A percentile compares a stretch with the other conserved stretches of the same genome.
phyloP scores from a whole-genome alignment of 2,888 invertebrate genomes.

The Trileptium ribeirensis region DNA sequence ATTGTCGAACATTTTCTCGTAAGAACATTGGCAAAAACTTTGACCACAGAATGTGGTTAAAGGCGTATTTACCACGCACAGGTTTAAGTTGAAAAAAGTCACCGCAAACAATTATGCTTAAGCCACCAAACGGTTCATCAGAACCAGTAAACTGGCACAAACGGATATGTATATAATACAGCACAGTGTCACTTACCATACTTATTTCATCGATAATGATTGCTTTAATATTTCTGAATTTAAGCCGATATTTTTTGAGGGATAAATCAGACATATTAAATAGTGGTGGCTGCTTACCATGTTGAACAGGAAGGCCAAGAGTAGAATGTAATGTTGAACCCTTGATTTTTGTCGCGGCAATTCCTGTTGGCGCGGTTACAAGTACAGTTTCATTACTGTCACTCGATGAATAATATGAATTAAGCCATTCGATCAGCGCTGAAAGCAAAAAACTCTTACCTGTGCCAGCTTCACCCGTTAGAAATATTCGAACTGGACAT shows the following conservation, averaged over 20 bases:
- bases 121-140: neutral
- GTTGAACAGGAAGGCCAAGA: too few relatives aligned
- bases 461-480: too few relatives aligned
- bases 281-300: too few relatives aligned
- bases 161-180: neutral
- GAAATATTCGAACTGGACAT: too few relatives aligned
- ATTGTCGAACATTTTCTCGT: neutral
- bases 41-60: neutral
- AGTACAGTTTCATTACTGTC: neutral
- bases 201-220: constrained; percentile 1
- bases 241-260: neutral
- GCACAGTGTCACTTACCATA: neutral
- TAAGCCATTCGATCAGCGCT: neutral
- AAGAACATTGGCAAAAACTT: neutral
- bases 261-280: neutral
- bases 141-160: neutral
- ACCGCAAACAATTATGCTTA: too few relatives aligned
- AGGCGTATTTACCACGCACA: neutral
- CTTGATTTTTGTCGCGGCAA: neutral
- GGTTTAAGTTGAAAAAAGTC: neutral
- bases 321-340: neutral
- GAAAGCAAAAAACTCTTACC: too few relatives aligned
- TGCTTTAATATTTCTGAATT: neutral
- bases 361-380: neutral
- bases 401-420: neutral